Evolutionary conservation across 2,888 invertebrate species (phyloP).

Genomic region (Ochropleura plecta): DNA sequence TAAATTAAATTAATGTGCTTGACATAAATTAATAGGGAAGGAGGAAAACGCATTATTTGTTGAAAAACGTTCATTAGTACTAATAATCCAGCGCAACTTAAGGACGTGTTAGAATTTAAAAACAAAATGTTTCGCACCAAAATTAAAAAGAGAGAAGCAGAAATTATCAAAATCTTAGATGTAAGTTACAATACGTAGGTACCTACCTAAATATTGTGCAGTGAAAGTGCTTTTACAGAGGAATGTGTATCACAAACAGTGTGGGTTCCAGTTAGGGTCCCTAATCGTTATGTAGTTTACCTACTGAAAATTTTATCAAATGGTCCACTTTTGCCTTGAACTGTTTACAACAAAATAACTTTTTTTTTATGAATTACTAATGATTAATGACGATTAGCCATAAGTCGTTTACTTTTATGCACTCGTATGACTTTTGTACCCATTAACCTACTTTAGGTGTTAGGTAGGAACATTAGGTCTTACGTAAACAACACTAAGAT

Average conservation of each 20-base stretch:
- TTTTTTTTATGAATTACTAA: background rate
- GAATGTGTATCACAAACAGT: background rate
- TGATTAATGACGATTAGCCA: background rate
- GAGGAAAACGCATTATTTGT: conserved; percentile 48
- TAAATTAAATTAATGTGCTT: conserved; percentile 16
- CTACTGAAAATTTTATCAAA: background rate
- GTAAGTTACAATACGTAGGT: conserved; percentile 22
- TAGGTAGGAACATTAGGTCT: background rate
- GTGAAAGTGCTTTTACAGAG: background rate
- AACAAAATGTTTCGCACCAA: conserved; percentile 76
- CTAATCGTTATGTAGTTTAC: background rate
- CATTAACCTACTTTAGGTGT: background rate
- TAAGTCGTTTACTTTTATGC: background rate
- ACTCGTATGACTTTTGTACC: background rate
- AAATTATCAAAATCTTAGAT: conserved; percentile 38
- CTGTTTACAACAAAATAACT: background rate
- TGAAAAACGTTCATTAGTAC: background rate
- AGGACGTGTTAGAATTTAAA: conserved; percentile 6
- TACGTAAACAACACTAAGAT: background rate
- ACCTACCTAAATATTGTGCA: background rate
- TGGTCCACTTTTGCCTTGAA: background rate
- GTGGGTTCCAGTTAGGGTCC: background rate
- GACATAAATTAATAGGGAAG: conserved; percentile 19
- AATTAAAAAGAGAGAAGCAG: conserved; percentile 76
- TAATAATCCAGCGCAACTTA: background rate